Evolutionary conservation across 2,888 invertebrate genomes (phyloP), one percentile per base, ranked within the genome.

Genomic region (Acholoe squamosa): DNA sequence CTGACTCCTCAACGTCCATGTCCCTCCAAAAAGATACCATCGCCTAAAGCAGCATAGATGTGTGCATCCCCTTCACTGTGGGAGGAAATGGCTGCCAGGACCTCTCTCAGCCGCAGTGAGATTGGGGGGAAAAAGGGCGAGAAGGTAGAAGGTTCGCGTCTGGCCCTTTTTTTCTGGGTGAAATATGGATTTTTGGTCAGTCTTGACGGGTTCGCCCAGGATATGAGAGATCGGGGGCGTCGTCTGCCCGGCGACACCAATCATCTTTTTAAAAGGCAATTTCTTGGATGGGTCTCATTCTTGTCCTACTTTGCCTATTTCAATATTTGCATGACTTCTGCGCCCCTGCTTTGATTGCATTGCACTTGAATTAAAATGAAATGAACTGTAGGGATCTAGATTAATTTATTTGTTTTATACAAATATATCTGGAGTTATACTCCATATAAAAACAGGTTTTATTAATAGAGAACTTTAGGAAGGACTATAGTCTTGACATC

Each of bases 171-270:
- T n/a, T 80, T 80, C 80, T 43, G 80, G 80, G 80, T 80, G 80
- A 80, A 43, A 80, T 80, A 80, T 80, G 80, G 80, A 80, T 80
- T 80, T 43, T n/a, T 43, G 80, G 80, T 80, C 80, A 43, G 33
- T 43, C 80, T 7, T 71, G 80, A 43, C 14, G 80, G 43, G 10
- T 22, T 0, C n/a, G 76, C 14, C 80, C 34, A n/a, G 80, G 80
- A 80, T 80, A 33, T 43, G 16, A 25, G n/a, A 25, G 34, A 80
- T 80, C 34, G 80, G 43, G 43, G 80, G 43, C 43, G 80, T 33
- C 80, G 34, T 71, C 3, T 28, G 34, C 80, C 80, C 43, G 10
- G 22, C 80, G 80, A 71, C 80, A 80, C 33, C 43, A 43, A 80
- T 43, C 43, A 22, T 43, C 22, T 34, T 76, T 76, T 76, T 76